phyloP scores from a whole-genome alignment of 2,888 invertebrate species.

The Ectemnius continuus region DNA sequence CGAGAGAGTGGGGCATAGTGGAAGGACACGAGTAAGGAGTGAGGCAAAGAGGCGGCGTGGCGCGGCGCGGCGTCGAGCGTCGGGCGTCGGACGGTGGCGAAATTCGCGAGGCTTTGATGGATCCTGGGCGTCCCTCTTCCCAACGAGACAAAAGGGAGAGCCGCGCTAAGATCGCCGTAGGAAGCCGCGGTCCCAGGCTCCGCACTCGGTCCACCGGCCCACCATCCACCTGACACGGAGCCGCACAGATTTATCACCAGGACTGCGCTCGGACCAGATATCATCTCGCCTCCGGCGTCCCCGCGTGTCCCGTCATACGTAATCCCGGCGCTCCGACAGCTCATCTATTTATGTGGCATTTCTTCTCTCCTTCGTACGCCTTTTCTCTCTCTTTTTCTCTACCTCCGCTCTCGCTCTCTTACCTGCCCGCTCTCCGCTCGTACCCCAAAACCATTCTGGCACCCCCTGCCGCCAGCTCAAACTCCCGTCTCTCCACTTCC shows the following conservation, averaged over 20 bases:
- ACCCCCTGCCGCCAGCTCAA: conserved; percentile 4
- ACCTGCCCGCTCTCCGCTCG: conserved; percentile 34
- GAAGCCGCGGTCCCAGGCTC: conserved; percentile 47
- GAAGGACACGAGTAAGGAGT: no score
- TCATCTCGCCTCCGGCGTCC: conserved; percentile 71
- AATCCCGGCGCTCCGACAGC: conserved; percentile 65
- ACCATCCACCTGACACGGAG: conserved; percentile 67
- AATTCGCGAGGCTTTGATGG: conserved; percentile 66
- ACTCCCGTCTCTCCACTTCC: not conserved
- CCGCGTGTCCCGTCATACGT: conserved; percentile 66
- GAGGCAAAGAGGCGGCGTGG: no score
- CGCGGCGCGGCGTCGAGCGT: not conserved
- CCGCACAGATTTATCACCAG: conserved; percentile 75
- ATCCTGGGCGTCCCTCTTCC: conserved; percentile 58
- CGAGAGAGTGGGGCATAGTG: no score
- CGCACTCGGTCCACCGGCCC: conserved; percentile 39
- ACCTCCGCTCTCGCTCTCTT: conserved; percentile 13
- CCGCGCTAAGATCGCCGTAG: conserved; percentile 46
- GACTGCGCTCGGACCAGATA: conserved; percentile 71
- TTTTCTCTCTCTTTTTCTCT: conserved; percentile 35
- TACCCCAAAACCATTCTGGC: conserved; percentile 24
- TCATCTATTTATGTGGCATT: conserved; percentile 69
- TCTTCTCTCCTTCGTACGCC: conserved; percentile 40
- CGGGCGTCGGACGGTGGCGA: conserved; percentile 58
- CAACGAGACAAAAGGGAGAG: conserved; percentile 66